Conservation (phyloP, 2,797 vertebrate species). For the Poeciliopsis presidionis region DNA sequence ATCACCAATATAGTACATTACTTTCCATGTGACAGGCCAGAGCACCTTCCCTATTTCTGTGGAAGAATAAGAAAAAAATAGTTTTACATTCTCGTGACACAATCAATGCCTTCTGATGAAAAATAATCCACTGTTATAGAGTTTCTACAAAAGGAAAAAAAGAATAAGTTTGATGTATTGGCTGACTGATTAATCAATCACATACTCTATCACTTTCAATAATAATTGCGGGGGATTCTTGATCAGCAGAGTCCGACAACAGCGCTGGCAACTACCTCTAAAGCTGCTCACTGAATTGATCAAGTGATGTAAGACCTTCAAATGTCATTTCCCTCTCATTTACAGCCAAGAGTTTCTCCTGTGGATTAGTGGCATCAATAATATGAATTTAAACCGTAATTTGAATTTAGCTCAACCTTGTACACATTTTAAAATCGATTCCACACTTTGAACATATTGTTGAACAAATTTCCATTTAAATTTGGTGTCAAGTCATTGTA, state of each 20-base stretch:
- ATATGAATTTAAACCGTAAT: conserved; percentile 46
- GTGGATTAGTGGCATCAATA: conserved; percentile 39
- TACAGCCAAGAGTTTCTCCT: conserved; percentile 18
- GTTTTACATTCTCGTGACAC: not conserved
- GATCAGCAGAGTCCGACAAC: conserved; percentile 10
- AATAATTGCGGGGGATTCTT: conserved; percentile 51
- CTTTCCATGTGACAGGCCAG: not conserved
- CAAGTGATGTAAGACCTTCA: conserved; percentile 35
- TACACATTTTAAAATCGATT: conserved; percentile 49
- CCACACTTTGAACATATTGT: conserved; percentile 28
- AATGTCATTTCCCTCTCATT: conserved; percentile 36
- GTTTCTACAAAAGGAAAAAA: not conserved
- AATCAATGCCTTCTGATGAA: not conserved
- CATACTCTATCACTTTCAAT: conserved; percentile 43
- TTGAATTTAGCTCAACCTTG: conserved; percentile 30
- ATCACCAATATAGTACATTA: not conserved
- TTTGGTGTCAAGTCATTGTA: conserved; percentile 27
- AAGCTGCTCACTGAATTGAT: conserved; percentile 34
- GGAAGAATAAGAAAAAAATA: not conserved
- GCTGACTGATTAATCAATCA: not conserved
- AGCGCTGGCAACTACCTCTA: conserved; percentile 25
- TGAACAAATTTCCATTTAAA: conserved; percentile 38
- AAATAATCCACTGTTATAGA: not conserved
- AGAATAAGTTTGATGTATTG: not conserved
- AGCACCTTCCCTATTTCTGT: not conserved